phyloP scores from a whole-genome alignment of 2,113 vertebrate species.

The Castor canadensis region DNA sequence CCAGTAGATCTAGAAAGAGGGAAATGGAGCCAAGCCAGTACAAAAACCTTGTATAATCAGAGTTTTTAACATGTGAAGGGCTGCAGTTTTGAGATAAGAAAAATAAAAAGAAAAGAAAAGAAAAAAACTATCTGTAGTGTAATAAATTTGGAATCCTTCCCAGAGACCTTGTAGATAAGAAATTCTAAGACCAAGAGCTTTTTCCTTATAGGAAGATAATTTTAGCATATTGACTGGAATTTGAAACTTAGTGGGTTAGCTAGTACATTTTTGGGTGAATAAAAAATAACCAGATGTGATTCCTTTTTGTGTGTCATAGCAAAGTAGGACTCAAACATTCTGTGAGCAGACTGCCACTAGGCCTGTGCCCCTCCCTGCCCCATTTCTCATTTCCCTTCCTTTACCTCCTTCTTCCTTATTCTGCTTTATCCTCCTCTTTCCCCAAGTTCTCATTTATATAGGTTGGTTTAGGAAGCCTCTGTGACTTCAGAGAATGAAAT shows the following conservation, averaged over 20 bases:
- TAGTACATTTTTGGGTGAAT: conserved; percentile 9
- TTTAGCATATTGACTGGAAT: conserved; percentile 40
- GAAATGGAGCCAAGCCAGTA: neutral
- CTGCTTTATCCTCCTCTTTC: neutral
- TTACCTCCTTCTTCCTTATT: neutral
- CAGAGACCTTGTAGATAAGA: conserved; percentile 40
- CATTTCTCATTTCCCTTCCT: neutral
- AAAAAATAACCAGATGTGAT: neutral
- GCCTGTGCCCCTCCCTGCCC: neutral
- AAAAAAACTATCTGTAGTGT: conserved; percentile 37
- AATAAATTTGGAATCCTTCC: conserved; percentile 45
- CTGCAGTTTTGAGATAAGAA: neutral
- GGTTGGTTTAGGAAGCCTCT: neutral
- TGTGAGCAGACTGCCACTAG: neutral
- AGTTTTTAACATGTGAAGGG: neutral
- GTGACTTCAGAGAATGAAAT: neutral
- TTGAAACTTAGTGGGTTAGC: neutral
- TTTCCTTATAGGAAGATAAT: conserved; percentile 51
- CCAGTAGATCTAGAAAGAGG: neutral
- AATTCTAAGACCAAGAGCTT: neutral
- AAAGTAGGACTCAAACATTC: neutral
- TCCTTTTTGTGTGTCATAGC: neutral
- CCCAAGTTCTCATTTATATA: neutral
- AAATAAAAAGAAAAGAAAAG: too few species aligned
- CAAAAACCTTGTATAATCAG: conserved; percentile 4